Evolutionary conservation across 2,797 vertebrate species (phyloP).

Genomic region (Tiaroga cobitis): DNA sequence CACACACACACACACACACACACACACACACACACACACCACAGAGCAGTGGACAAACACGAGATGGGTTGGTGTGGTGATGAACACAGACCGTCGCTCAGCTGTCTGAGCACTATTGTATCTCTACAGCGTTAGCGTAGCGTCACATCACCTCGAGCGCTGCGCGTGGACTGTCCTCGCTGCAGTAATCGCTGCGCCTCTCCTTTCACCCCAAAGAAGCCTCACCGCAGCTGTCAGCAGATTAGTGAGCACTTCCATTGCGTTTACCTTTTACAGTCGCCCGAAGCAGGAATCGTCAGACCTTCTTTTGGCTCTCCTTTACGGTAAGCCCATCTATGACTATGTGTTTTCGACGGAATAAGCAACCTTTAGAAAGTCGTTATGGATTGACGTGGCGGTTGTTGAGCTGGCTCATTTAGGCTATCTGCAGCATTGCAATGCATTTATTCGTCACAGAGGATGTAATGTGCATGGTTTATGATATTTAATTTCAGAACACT

Average conservation of each 20-base stretch:
- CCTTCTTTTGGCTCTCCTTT: slow-evolving; percentile 62
- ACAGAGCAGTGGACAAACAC: slow-evolving; percentile 32
- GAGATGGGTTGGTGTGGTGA: slow-evolving; percentile 39
- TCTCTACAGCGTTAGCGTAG: slow-evolving; percentile 50
- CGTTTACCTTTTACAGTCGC: slow-evolving; percentile 52
- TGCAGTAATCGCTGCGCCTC: slow-evolving; percentile 42
- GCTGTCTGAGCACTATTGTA: slow-evolving; percentile 50
- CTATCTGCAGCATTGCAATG: slow-evolving; percentile 24
- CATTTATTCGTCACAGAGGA: not conserved
- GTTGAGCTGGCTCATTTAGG: not conserved
- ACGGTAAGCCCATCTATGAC: slow-evolving; percentile 60
- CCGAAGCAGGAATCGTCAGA: slow-evolving; percentile 64
- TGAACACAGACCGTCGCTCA: slow-evolving; percentile 51
- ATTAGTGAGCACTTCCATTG: slow-evolving; percentile 45
- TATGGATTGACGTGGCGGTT: not conserved
- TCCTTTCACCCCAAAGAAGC: slow-evolving; percentile 35
- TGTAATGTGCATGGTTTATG: not conserved
- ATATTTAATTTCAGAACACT: not conserved
- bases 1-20: too few species aligned
- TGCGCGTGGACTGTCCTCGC: slow-evolving; percentile 45
- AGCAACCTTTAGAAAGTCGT: slow-evolving; percentile 26
- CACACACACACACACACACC: slow-evolving; percentile 59
- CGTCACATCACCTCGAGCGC: slow-evolving; percentile 56
- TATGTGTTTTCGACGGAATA: not conserved
- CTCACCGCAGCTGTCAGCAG: slow-evolving; percentile 29